Evolutionary conservation across 2,888 invertebrate genomes (phyloP).

Genomic region (Lycocerus yunnanus): DNA sequence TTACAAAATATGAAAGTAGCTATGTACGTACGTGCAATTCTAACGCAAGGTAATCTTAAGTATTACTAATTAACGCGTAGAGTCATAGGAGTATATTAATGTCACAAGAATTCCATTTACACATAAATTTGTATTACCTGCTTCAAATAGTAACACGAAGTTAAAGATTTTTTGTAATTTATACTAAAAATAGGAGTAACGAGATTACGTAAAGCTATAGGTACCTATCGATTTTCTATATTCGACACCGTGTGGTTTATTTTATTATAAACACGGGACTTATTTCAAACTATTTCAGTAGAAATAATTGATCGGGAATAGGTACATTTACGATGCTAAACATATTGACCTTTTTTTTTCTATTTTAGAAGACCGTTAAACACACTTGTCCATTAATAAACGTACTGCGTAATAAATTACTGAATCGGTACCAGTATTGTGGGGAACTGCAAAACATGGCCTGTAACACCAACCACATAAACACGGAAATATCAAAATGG

Average conservation of each 20-base stretch:
- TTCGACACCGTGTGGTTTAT: background rate
- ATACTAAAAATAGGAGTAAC: background rate
- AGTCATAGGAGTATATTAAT: background rate
- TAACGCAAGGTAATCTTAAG: background rate
- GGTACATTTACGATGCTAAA: background rate
- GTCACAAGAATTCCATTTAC: background rate
- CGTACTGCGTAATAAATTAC: background rate
- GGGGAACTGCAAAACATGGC: background rate
- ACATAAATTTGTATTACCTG: background rate
- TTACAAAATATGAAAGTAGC: too few relatives aligned
- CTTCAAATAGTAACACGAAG: background rate
- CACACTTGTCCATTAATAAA: background rate
- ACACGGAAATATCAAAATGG: constrained; percentile 38
- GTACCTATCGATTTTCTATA: background rate
- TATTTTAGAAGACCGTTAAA: background rate
- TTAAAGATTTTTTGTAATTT: background rate
- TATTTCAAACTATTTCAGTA: background rate
- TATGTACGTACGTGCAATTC: background rate
- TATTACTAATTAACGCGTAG: background rate
- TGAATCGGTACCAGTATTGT: background rate
- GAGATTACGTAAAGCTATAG: background rate
- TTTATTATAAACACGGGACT: background rate
- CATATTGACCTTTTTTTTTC: background rate
- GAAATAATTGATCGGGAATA: background rate
- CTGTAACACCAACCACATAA: constrained; percentile 9